Evolutionary conservation across 2,888 invertebrate species (phyloP), one percentile per base, ranked within the genome.

Genomic region (Sepiola atlantica): DNA sequence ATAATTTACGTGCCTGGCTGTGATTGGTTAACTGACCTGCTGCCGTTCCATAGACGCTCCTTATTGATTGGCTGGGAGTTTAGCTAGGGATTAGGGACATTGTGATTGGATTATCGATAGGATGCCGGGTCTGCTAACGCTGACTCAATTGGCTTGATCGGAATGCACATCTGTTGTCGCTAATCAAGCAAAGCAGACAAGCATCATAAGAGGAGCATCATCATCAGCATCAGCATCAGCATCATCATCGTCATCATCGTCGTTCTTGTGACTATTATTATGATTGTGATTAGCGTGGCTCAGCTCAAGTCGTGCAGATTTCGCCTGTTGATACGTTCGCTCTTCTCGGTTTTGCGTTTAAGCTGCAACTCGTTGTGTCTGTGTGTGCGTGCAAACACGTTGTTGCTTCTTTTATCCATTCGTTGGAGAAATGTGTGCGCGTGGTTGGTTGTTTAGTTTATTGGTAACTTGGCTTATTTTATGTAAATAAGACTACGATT

Each of bases 111-210:
- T 77, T 77, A 77, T 77, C 77, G 77, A 77, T 77, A 32, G 14
- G 77, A 77, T 77, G 77, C 14, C n/a, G 77, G 32, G 77, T 77
- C 16, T 77, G 77, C 77, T 77, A 77, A 77, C 77, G 32, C 77
- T 77, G 77, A 77, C 77, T 77, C 77, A 77, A 45, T 77, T 77
- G 77, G 77, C 77, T 77, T 77, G 77, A 77, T 77, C 77, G 77
- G 77, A 77, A 77, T 77, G 77, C 77, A 77, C n/a, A 77, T 77
- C 77, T 77, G 77, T n/a, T 77, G 77, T 77, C 77, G 77, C 77
- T 77, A 77, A 77, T 77, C n/a, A 77, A 16, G 77, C 77, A 77
- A 77, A 77, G 32, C 77, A n/a, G n/a, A 32, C 77, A 32, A n/a
- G 14, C 16, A 32, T 32, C n/a, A 2, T 77, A n/a, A 16, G n/a